Percentiles rank a stretch among this genome's conserved stretches.
Conservation (phyloP, 2,113 vertebrate species). For the Hemiprocne comata region DNA sequence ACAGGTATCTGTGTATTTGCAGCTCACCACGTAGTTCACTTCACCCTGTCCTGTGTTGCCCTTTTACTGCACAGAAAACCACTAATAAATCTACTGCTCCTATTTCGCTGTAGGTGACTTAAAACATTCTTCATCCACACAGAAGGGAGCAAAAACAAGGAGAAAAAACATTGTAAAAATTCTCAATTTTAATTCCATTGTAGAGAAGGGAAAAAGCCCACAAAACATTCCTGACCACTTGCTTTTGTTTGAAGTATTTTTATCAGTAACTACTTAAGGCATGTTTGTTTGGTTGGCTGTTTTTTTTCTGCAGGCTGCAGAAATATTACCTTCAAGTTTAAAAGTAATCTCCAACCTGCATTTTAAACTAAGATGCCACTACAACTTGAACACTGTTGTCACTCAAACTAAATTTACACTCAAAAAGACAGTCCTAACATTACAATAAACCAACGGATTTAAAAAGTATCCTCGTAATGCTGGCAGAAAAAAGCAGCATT, state of each 20-base stretch:
- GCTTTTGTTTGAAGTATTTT: background rate
- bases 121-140: background rate
- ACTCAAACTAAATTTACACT: background rate
- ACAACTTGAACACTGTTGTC: background rate
- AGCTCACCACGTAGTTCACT: background rate
- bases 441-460: background rate
- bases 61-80: background rate
- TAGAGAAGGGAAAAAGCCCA: background rate
- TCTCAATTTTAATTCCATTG: background rate
- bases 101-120: background rate
- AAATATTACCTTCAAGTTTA: background rate
- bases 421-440: background rate
- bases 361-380: background rate
- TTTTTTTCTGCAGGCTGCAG: background rate
- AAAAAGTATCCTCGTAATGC: background rate
- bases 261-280: background rate
- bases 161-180: background rate
- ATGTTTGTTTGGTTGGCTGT: background rate
- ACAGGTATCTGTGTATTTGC: too few relatives aligned
- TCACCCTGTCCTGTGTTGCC: fast-evolving
- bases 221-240: background rate
- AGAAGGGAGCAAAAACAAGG: background rate
- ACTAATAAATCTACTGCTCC: fast-evolving
- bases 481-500: background rate
- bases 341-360: background rate